phyloP scores from a whole-genome alignment of 2,888 invertebrate genomes.

The Harpalus rubripes region DNA sequence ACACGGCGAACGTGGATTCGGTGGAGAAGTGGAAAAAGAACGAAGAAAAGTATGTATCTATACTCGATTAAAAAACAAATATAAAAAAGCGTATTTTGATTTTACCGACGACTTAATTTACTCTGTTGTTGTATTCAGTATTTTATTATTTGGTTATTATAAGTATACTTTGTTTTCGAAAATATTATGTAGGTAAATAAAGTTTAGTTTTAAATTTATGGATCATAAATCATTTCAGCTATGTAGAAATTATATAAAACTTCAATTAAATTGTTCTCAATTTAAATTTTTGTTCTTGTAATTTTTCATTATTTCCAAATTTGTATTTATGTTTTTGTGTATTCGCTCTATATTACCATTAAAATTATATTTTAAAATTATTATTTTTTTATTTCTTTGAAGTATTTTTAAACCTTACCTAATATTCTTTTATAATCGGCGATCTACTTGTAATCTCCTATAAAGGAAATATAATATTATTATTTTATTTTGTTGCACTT shows the following conservation, averaged over 20 bases:
- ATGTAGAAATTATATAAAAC: background rate
- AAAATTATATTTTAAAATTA: conserved; percentile 1
- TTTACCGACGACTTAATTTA: conserved; percentile 1
- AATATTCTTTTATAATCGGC: no score
- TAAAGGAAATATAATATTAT: no score
- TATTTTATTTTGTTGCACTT: no score
- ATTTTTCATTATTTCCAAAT: no score
- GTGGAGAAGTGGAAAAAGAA: conserved; percentile 93
- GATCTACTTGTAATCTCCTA: no score
- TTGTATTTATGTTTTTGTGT: no score
- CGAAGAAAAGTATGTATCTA: conserved; percentile 83
- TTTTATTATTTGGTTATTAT: conserved; percentile 27
- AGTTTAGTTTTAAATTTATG: no score
- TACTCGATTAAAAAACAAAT: background rate
- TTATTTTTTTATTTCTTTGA: background rate
- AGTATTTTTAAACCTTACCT: no score
- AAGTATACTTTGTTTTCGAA: conserved; percentile 3
- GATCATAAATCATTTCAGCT: no score
- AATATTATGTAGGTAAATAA: background rate
- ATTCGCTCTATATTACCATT: background rate
- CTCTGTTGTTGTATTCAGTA: conserved; percentile 17
- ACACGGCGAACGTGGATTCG: conserved; percentile 95
- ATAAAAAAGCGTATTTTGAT: conserved; percentile 11
- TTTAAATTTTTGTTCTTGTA: no score
- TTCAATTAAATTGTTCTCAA: background rate